Evolutionary conservation across 2,113 vertebrate genomes (phyloP), one percentile per base, ranked within the genome.

Genomic region (Mola mola): DNA sequence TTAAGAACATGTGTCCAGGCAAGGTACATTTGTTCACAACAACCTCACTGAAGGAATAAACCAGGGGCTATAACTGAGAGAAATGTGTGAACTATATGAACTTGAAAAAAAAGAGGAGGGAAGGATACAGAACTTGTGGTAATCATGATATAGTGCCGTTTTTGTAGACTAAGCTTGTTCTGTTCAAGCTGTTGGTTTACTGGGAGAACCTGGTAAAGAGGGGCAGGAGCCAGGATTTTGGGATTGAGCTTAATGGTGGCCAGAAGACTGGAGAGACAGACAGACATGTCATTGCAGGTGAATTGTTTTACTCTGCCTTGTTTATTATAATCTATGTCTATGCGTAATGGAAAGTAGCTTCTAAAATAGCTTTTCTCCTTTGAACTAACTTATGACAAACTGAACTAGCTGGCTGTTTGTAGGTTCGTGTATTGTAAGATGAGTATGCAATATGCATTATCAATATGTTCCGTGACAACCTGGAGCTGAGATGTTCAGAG

Each of bases 11-110:
- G 33, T 28, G 33, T 17, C 21, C 24, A 41, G 26, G 40, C 37
- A 52, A 41, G 26, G 7, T 10, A 36, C 13, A 38, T 38, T n/a
- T 33, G 47, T 34, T 52, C 31, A 47, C 37, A 61, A 20, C 37
- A 31, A 67, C 46, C n/a, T 63, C 13, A 17, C 3, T 12, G 25
- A 46, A 51, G 42, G 49, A 55, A 46, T 51, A 2, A 57, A 65
- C 25, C 16, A 51, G 9, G 48, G 55, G 42, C 34, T 66, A 7
- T 72, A 74, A 28, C 20, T 51, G 41, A 46, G 34, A 56, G 16
- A 29, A 66, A 78, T 4, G 81, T 85, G 82, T 79, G 53, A 73
- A 58, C 4, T 42, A 29, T 69, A 66, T 72, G 49, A 78, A 75
- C 19, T 58, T 17, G 66, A 16, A 56, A 1, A 46, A 66, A 6